Evolutionary conservation across 2,797 vertebrate species (phyloP).

Genomic region (Thalassophryne amazonica): DNA sequence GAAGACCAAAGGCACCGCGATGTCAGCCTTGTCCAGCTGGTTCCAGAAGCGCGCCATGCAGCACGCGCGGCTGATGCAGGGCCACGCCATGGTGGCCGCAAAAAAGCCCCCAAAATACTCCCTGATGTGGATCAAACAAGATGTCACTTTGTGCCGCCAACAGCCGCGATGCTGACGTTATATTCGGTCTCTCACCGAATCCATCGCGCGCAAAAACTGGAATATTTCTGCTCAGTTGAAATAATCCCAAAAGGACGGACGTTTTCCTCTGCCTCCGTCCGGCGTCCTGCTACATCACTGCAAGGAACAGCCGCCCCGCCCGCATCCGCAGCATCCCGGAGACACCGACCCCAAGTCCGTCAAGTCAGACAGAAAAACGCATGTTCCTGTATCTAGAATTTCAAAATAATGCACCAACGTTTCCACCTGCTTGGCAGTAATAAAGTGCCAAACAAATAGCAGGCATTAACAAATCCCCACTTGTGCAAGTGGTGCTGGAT

Average conservation of each 20-base stretch:
- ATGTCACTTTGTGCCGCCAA: conserved; percentile 51
- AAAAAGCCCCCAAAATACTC: not conserved
- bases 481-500: too few species aligned
- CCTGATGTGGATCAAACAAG: conserved; percentile 34
- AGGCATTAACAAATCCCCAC: too few species aligned
- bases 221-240: not conserved
- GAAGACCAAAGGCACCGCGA: conserved; percentile 93
- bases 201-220: conserved; percentile 31
- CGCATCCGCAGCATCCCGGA: conserved; percentile 69
- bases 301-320: conserved; percentile 72
- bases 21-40: conserved; percentile 96
- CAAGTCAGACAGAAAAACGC: conserved; percentile 37
- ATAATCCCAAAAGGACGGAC: not conserved
- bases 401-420: too few species aligned
- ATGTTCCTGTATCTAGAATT: too few species aligned
- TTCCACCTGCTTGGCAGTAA: too few species aligned
- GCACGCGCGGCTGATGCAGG: conserved; percentile 96
- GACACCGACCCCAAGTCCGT: conserved; percentile 8
- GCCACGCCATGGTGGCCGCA: conserved; percentile 90
- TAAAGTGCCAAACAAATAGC: too few species aligned
- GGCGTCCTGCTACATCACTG: conserved; percentile 57
- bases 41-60: conserved; percentile 98
- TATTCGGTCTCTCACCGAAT: conserved; percentile 12
- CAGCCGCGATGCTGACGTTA: conserved; percentile 19
- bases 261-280: conserved; percentile 24